Evolutionary conservation across 2,797 vertebrate genomes (phyloP).

Genomic region (Diplodus puntazzo): DNA sequence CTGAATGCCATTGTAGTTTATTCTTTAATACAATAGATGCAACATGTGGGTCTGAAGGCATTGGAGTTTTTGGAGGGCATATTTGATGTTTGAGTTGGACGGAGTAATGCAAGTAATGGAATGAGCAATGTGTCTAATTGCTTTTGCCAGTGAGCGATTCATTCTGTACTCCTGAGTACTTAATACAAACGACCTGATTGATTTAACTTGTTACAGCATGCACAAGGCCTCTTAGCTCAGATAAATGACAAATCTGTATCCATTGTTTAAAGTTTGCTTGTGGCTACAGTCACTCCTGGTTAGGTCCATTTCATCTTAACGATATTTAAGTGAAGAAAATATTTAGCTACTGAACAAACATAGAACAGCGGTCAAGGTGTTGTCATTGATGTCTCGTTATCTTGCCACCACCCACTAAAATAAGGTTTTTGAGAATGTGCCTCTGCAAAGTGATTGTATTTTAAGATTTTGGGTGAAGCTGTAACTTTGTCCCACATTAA

Average conservation of each 20-base stretch:
- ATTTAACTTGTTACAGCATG: not conserved
- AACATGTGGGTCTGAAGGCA: not conserved
- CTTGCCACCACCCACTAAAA: too few relatives aligned
- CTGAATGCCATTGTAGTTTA: too few relatives aligned
- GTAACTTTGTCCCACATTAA: not conserved
- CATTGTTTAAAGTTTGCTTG: not conserved
- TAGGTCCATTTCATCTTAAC: not conserved
- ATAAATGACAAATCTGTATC: not conserved
- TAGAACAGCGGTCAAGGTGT: not conserved
- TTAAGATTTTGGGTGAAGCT: not conserved
- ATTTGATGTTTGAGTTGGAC: not conserved
- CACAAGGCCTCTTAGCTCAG: not conserved
- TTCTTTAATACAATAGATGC: not conserved
- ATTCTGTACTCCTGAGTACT: too few relatives aligned
- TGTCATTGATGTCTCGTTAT: not conserved
- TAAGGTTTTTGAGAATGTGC: too few relatives aligned
- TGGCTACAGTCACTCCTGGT: not conserved
- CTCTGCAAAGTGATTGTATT: too few relatives aligned
- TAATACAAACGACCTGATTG: not conserved
- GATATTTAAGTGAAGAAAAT: slow-evolving; percentile 4
- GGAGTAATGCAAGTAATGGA: not conserved
- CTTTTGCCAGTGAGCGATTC: not conserved
- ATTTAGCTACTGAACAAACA: not conserved
- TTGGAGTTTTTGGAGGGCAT: not conserved
- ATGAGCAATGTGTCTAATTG: not conserved